Base-by-base conservation (phyloP, 92 coral and sea anemone genomes). In the Heliopora coerulea region DNA sequence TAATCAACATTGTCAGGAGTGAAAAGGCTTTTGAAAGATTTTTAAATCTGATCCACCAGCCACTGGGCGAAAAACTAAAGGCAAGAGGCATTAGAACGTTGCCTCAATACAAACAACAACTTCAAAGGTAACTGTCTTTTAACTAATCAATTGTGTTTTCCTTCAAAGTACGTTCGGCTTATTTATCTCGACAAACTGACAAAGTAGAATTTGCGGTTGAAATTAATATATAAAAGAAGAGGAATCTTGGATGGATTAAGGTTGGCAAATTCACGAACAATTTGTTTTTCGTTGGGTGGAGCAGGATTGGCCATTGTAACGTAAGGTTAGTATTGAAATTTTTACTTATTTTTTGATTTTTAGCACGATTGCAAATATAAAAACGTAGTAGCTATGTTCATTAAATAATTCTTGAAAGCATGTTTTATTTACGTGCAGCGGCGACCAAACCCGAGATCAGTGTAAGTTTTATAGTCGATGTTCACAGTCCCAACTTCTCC, bases 131-230 rank as follows among this genome's bases (percentile, higher is more conserved):
- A 12, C 6, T 37, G 6, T 37, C 12, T 37, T 5, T 4, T 65
- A 27, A 25, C 59, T 48, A 67, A 67, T 67, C 39, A 67, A 65
- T 20, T 27, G 54, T 37, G 58, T 44, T 67, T 66, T 40, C 34
- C 50, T 66, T 66, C 73, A 33, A 42, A 24, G 56, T 3, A 8
- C 0, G 35, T 20, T 26, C 21, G 11, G 25, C 1, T 46, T 67
- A 44, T 67, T 35, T 67, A 49, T n/a, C 11, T 17, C 54, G 48
- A 13, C 12, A 1, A 67, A 10, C 13, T 26, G 40, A 27, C 35
- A 49, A 34, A 24, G 54, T 37, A 28, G 20, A 27, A n/a, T 44
- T 67, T 44, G 74, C 40, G 59, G 74, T 67, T 18, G 35, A 29
- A 42, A 46, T 14, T 26, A 49, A 44, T 67, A 24, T 48, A 56